Base-by-base conservation (phyloP, 2,888 invertebrate genomes). In the Serripes groenlandicus region DNA sequence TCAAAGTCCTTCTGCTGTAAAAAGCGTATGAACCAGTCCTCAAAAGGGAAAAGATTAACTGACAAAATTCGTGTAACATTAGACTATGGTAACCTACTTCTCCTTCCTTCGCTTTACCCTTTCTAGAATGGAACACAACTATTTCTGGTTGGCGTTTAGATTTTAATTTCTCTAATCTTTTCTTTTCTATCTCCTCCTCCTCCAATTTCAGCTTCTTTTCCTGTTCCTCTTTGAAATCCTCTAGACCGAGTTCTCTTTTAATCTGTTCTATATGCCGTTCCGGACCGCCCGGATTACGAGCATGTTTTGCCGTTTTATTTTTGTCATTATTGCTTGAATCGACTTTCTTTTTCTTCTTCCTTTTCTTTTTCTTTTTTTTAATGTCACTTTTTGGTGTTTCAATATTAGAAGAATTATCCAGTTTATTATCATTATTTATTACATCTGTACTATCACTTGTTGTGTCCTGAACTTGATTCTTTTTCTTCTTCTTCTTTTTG, bases 111-210 rank as follows among this genome's bases (percentile, higher is more conserved):
- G 15, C 21, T 5, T 49, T 49, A 15, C 21, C 49, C 49, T 21
- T 49, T 18, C 87, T 87, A 34, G 88, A 88, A 73, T 85, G 75
- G 84, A 89, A 91, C 26, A 91, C 89, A 30, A 91, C 81, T 23
- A 91, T 86, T 76, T 91, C 90, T 18, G 89, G 88, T 60, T 66
- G 66, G 35, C 26, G 9, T 35, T 21, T 35, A 7, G 9, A 26
- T 18, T 85, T 81, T n/a, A n/a, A n/a, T n/a, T n/a, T n/a, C n/a
- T n/a, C n/a, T n/a, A n/a, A n/a, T n/a, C n/a, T n/a, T 54, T 73
- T 42, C 54, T 60, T 75, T 32, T 42, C 34, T 18, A 18, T 28
- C 3, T 34, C 18, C 21, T 35, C 66, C 49, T 60, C 42, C 42
- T 52, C 56, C 30, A 58, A 35, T 21, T 68, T 28, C 42, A 34